phyloP scores from a whole-genome alignment of 2,797 vertebrate genomes.

The Carcharodon carcharias region DNA sequence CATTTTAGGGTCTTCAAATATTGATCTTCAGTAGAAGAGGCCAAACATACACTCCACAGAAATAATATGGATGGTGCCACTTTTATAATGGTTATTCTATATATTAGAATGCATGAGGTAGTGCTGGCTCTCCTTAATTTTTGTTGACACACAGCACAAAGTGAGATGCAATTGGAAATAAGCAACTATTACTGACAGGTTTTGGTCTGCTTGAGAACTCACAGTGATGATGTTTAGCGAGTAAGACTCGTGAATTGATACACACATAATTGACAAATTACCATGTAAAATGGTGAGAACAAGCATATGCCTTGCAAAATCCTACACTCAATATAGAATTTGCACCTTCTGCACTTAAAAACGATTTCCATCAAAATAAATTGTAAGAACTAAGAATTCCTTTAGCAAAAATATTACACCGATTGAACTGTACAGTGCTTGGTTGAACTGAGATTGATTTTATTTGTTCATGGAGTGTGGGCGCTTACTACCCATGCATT shows the following conservation, averaged over 20 bases:
- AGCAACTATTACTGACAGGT: neutral
- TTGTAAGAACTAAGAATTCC: neutral
- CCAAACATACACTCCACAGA: neutral
- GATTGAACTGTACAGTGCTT: no score
- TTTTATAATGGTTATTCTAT: neutral
- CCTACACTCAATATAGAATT: neutral
- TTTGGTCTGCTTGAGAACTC: neutral
- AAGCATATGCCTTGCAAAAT: neutral
- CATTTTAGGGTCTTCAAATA: neutral
- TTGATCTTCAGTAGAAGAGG: neutral
- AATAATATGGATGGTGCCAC: neutral
- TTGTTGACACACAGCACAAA: neutral
- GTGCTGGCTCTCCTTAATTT: neutral
- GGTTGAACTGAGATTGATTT: neutral
- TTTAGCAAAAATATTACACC: neutral
- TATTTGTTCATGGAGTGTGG: neutral
- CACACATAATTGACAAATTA: neutral
- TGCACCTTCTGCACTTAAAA: neutral
- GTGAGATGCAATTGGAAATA: neutral
- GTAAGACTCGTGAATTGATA: neutral
- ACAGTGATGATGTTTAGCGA: neutral
- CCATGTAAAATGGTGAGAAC: neutral
- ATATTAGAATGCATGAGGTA: neutral
- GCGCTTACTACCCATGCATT: neutral
- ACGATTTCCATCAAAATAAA: neutral